Base-by-base conservation (phyloP, 2,113 vertebrate species). In the Micronycteris hirsuta region DNA sequence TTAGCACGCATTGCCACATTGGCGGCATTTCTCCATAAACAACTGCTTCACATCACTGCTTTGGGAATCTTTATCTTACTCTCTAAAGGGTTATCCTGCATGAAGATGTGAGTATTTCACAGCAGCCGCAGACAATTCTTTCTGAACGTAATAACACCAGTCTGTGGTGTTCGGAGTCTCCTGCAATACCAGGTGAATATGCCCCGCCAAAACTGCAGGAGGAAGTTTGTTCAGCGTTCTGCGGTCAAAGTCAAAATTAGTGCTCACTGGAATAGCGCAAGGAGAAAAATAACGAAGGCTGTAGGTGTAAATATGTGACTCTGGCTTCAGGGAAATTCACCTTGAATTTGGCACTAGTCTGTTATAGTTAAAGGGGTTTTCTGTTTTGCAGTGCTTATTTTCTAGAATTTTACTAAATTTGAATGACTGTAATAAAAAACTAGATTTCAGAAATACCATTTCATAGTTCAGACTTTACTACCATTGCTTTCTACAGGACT, bases 61-160 rank as follows among this genome's bases (percentile, higher is more conserved):
- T 90, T 81, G 78, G 77, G 91, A 20, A 70, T 2, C 96, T 97
- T 93, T 91, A 65, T 96, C 78, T 94, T 74, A 93, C 81, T 96
- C 43, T 43, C 38, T 87, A 54, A 24, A 71, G 94, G 76, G 80
- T 5, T 89, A 81, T 87, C 49, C 73, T 76, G 58, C 91, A 94
- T 77, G 89, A 94, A 98, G 96, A 92, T 16, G 63, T 90, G 84
- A 97, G 96, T 88, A 83, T 85, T 93, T 95, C 95, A 92, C 71
- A 94, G 83, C 47, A 77, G 86, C 43, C 85, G 20, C 33, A 89
- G 54, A 70, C 49, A 96, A 76, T 31, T 43, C 87, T 92, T 91
- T 89, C 87, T 95, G 84, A 82, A 92, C 41, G 20, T 41, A 95
- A 95, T 89, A 92, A 93, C 76, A 49, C 5, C 1, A 80, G 1